Evolutionary conservation across 2,113 vertebrate genomes (phyloP).

Genomic region (Ictalurus punctatus): DNA sequence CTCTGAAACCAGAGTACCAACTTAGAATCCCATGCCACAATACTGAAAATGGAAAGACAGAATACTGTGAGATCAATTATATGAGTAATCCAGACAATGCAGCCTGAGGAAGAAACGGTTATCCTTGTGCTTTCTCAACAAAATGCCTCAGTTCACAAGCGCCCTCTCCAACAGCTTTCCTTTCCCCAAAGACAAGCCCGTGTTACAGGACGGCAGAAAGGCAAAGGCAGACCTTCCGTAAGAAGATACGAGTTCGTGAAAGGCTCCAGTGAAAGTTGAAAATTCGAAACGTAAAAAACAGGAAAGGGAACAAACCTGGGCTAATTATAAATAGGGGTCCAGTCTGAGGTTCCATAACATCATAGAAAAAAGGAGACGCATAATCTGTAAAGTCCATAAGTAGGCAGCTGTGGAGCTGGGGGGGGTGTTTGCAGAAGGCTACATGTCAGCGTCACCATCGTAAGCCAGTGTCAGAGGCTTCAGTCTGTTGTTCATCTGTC

Average conservation of each 20-base stretch:
- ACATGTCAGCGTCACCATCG: constrained; percentile 98
- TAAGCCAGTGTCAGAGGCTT: constrained; percentile 98
- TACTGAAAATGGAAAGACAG: neutral
- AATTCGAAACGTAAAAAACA: constrained; percentile 36
- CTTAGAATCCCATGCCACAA: constrained; percentile 22
- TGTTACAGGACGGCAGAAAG: constrained; percentile 56
- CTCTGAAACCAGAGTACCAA: constrained; percentile 21
- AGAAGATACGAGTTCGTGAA: constrained; percentile 63
- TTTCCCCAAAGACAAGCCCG: constrained; percentile 46
- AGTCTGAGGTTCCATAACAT: constrained; percentile 57
- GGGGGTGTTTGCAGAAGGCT: constrained; percentile 43
- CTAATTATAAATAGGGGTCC: constrained; percentile 55
- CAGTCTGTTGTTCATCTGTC: constrained; percentile 94
- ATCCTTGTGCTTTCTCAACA: constrained; percentile 37
- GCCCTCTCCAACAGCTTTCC: constrained; percentile 37
- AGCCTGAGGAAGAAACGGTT: constrained; percentile 15
- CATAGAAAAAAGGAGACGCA: constrained; percentile 37
- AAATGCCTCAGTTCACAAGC: neutral
- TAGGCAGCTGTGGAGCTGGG: constrained; percentile 26
- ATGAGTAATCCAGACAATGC: constrained; percentile 17
- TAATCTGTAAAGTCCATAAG: constrained; percentile 15
- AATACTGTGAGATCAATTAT: constrained; percentile 12
- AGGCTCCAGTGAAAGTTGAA: constrained; percentile 68
- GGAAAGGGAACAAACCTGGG: constrained; percentile 43
- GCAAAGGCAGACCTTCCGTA: constrained; percentile 67